Conservation (phyloP, 2,888 invertebrate species). For the Agelastica alni region DNA sequence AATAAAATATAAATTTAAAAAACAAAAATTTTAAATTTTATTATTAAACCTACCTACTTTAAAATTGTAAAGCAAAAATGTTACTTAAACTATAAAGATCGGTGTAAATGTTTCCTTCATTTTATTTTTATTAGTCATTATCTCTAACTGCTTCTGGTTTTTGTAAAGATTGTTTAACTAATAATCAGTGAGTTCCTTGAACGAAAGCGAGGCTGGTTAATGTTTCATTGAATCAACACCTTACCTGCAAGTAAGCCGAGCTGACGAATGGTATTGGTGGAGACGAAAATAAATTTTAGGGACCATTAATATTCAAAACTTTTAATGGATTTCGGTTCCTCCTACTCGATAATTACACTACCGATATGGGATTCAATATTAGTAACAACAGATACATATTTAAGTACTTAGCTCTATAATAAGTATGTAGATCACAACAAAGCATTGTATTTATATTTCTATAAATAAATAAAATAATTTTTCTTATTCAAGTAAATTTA, state of each 20-base stretch:
- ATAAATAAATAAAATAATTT: no score
- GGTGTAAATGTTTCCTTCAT: slow-evolving; percentile 7
- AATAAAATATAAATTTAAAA: no score
- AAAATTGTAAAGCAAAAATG: no score
- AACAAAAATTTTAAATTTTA: no score
- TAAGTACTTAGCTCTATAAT: no score
- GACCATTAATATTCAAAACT: slow-evolving; percentile 13
- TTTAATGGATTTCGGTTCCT: not conserved
- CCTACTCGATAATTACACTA: not conserved
- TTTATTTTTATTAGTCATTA: slow-evolving; percentile 2
- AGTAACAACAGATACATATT: not conserved
- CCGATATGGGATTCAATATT: not conserved
- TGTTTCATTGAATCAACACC: slow-evolving; percentile 14
- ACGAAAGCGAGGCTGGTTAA: slow-evolving; percentile 8
- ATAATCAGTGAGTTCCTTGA: not conserved
- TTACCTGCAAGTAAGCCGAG: slow-evolving; percentile 10
- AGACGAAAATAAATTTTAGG: slow-evolving; percentile 4
- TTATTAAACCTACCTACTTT: no score
- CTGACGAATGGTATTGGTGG: slow-evolving; percentile 9
- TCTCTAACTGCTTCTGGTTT: slow-evolving; percentile 6
- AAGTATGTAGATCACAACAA: no score
- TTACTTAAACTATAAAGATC: no score
- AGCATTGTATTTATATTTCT: no score
- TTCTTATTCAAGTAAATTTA: no score
- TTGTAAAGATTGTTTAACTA: slow-evolving; percentile 9